phyloP scores from a whole-genome alignment of 2,113 vertebrate species.

The Plotosus lineatus region DNA sequence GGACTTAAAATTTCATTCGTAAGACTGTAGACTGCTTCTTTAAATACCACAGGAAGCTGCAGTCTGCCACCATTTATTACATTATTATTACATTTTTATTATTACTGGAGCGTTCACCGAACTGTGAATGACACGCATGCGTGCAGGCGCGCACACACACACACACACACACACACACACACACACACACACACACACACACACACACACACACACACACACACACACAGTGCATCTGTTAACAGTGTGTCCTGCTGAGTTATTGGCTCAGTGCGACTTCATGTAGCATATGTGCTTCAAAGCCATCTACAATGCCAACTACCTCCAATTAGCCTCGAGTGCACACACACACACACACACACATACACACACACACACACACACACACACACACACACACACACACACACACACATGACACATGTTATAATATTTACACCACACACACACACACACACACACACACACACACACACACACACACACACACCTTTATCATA shows the following conservation, averaged over 20 bases:
- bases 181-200: neutral
- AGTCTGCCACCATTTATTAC: no score
- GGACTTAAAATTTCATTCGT: neutral
- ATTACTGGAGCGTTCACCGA: neutral
- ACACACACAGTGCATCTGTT: conserved; percentile 49
- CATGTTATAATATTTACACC: no score
- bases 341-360: conserved; percentile 47
- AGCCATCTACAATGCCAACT: conserved; percentile 41
- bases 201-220: conserved; percentile 23
- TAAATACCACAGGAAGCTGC: neutral
- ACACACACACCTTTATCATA: no score
- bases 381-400: no score
- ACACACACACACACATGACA: no score
- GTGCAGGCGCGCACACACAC: conserved; percentile 1
- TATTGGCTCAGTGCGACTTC: conserved; percentile 56
- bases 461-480: no score
- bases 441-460: no score
- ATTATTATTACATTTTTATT: no score
- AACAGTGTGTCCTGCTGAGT: conserved; percentile 53
- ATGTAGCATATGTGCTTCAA: conserved; percentile 59
- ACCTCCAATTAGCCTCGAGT: conserved; percentile 60
- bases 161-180: conserved; percentile 16
- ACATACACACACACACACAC: no score
- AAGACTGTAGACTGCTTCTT: neutral
- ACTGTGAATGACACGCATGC: neutral